Conservation (phyloP, 2,113 vertebrate species). For the Trochalopteron elliotii region DNA sequence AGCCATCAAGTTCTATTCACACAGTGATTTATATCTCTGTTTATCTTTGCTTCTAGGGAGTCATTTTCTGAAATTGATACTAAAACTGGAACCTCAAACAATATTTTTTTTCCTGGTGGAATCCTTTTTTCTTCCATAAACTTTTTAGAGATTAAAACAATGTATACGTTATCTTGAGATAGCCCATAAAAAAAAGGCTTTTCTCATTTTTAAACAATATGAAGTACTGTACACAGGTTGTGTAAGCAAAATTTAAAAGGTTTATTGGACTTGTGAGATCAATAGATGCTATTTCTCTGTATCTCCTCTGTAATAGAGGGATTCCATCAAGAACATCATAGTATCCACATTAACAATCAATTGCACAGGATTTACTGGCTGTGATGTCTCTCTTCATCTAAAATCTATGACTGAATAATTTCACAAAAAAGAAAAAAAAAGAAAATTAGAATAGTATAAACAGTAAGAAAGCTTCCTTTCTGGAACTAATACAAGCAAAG, state of each 20-base stretch:
- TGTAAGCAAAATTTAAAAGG: not conserved
- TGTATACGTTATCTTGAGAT: not conserved
- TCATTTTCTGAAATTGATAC: not conserved
- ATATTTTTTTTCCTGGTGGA: not conserved
- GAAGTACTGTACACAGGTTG: not conserved
- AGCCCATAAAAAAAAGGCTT: not conserved
- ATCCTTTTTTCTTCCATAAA: not conserved
- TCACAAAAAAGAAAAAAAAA: not conserved
- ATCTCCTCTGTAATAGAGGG: not conserved
- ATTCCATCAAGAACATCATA: not conserved
- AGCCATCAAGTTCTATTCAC: not conserved
- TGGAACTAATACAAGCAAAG: not conserved
- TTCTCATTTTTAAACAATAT: not conserved
- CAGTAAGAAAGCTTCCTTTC: not conserved
- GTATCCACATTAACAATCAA: not conserved
- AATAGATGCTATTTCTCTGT: not conserved
- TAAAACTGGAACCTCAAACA: not conserved
- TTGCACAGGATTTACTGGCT: not conserved
- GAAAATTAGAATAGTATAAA: not conserved
- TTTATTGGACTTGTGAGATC: not conserved
- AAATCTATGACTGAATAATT: not conserved
- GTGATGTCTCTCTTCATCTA: not conserved
- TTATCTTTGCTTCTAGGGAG: conserved; percentile 17
- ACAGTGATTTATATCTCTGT: not conserved
- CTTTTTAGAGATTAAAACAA: not conserved